These are phyloP conservation scores for Dipodomys merriami DNA, from an alignment of 2,113 vertebrate species.

Conservation along the genomic window DNA sequence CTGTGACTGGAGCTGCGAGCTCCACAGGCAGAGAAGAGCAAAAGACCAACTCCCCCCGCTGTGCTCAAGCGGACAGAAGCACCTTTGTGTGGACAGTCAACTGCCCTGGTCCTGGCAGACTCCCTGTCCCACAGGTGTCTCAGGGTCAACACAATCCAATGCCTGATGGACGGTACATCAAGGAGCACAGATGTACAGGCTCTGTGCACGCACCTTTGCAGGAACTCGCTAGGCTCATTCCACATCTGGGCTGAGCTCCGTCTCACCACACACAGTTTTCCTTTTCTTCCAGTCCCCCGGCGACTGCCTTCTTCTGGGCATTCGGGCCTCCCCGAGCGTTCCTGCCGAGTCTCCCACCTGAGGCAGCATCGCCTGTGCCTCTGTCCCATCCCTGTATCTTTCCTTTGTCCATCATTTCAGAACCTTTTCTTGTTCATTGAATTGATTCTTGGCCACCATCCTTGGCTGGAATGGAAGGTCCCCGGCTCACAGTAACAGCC, in stretches of 20 bases:
- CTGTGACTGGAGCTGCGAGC: not conserved
- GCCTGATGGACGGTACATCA: not conserved
- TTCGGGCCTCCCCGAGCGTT: not conserved
- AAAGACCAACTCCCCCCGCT: not conserved
- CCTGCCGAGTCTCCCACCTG: not conserved
- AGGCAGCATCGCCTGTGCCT: not conserved
- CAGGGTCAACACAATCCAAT: too few relatives aligned
- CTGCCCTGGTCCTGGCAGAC: not conserved
- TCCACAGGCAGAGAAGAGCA: not conserved
- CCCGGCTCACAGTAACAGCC: not conserved
- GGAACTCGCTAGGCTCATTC: not conserved
- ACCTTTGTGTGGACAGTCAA: too few relatives aligned
- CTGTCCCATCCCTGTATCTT: fast-evolving
- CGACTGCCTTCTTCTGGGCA: too few relatives aligned
- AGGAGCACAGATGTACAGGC: not conserved
- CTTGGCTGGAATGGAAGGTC: not conserved
- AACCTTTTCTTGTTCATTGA: not conserved
- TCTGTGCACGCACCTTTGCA: fast-evolving
- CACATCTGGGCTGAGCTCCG: too few relatives aligned
- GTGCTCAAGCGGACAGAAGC: not conserved
- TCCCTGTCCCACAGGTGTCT: not conserved
- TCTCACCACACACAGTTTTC: not conserved
- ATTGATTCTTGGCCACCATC: not conserved
- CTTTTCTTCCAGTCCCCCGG: not conserved
- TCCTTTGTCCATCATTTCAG: fast-evolving